Percentiles rank a stretch among this genome's conserved stretches.
Evolutionary conservation across 2,888 invertebrate genomes (phyloP).

Genomic region (Ctena decussata): DNA sequence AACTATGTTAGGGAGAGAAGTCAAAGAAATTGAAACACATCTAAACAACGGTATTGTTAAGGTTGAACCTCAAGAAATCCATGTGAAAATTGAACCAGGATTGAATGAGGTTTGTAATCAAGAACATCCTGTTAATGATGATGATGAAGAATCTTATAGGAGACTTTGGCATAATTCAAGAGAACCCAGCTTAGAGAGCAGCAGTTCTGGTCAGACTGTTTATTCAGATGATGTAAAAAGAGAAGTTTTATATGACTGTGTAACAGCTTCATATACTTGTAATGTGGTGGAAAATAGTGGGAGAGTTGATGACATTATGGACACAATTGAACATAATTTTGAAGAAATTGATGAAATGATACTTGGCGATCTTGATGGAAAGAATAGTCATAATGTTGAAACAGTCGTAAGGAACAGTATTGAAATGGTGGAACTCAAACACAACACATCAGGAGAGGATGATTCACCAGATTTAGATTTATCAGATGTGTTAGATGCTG

Average conservation of each 20-base stretch:
- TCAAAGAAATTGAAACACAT: neutral
- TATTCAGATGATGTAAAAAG: neutral
- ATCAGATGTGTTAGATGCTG: neutral
- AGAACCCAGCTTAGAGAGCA: no score
- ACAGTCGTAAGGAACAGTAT: neutral
- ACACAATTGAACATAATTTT: neutral
- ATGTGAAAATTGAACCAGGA: neutral
- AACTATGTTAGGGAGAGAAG: no score
- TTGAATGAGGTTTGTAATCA: neutral
- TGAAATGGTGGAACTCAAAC: neutral
- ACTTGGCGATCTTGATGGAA: neutral
- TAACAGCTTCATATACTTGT: no score
- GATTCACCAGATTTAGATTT: neutral
- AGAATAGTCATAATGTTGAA: neutral
- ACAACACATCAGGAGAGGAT: neutral
- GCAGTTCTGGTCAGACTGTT: neutral
- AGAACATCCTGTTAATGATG: neutral
- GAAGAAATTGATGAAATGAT: neutral
- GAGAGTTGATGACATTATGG: neutral
- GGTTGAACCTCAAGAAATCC: neutral
- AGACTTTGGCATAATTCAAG: no score
- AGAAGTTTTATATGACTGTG: neutral
- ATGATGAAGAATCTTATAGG: no score
- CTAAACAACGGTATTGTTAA: neutral
- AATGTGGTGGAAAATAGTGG: no score